A percentile compares a stretch with the other conserved stretches of the same genome.
These are phyloP conservation scores for Lordiphosa stackelbergi DNA, from an alignment of 1,140 invertebrate species.

Conservation along the genomic window DNA sequence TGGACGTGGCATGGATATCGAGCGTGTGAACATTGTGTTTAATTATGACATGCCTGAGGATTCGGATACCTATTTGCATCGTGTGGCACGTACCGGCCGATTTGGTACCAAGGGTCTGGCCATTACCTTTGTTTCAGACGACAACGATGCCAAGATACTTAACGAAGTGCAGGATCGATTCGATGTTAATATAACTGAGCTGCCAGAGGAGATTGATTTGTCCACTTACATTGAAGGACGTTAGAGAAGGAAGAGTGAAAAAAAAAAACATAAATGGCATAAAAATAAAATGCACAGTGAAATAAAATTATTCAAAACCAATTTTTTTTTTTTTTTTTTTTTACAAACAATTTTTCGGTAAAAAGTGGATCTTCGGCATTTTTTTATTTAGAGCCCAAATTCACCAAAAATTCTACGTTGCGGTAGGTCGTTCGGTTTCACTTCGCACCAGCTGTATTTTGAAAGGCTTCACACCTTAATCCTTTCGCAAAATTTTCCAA, in stretches of 20 bases:
- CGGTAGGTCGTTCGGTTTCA: too few relatives aligned
- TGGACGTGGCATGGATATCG: conserved; percentile 98
- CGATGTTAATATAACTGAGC: conserved; percentile 98
- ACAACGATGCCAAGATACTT: conserved; percentile 96
- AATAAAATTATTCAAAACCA: conserved; percentile 6
- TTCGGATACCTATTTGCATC: conserved; percentile 98
- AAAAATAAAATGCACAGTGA: too few relatives aligned
- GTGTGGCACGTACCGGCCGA: conserved; percentile 97
- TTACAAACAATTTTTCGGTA: too few relatives aligned
- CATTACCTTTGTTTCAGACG: conserved; percentile 98
- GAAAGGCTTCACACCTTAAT: too few relatives aligned
- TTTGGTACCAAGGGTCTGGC: conserved; percentile 99
- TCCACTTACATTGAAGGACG: conserved; percentile 88
- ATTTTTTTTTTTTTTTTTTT: too few relatives aligned
- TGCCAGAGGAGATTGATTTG: conserved; percentile 98
- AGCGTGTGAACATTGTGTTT: conserved; percentile 99
- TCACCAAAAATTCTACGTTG: too few relatives aligned
- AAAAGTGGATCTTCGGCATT: too few relatives aligned
- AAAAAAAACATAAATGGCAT: too few relatives aligned
- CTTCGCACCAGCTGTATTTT: too few relatives aligned
- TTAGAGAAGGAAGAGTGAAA: conserved; percentile 19
- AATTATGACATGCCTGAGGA: conserved; percentile 99
- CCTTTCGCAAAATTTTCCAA: too few relatives aligned
- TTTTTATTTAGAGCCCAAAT: too few relatives aligned
- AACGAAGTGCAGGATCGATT: conserved; percentile 99